Evolutionary conservation across 2,888 invertebrate species (phyloP).

Genomic region (Drosophila setosimentum): DNA sequence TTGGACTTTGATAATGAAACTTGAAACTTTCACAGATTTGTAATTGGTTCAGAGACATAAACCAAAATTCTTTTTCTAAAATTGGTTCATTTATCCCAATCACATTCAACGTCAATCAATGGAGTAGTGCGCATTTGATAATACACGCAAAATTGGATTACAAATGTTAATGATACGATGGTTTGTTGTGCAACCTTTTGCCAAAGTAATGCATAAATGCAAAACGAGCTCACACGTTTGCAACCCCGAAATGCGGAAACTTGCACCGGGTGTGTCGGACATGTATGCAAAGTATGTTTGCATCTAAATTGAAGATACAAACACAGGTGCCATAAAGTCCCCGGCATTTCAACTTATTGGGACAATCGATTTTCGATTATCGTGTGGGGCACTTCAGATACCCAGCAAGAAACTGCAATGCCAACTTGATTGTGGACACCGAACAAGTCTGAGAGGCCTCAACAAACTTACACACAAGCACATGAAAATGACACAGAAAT

Average conservation of each 20-base stretch:
- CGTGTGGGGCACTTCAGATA: conserved; percentile 16
- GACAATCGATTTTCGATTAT: conserved; percentile 72
- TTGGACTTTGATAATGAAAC: conserved; percentile 29
- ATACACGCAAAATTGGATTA: neutral
- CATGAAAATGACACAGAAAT: conserved; percentile 40
- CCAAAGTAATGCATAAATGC: conserved; percentile 31
- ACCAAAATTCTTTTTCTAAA: neutral
- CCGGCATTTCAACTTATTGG: conserved; percentile 49
- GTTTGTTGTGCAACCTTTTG: neutral
- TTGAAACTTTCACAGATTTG: conserved; percentile 5
- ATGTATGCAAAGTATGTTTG: conserved; percentile 50
- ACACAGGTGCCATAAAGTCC: conserved; percentile 22
- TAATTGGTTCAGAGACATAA: neutral
- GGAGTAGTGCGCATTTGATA: neutral
- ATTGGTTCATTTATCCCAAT: neutral
- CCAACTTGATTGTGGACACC: conserved; percentile 41
- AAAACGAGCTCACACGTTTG: conserved; percentile 52
- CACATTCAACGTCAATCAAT: neutral
- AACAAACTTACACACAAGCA: conserved; percentile 19
- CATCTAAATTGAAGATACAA: conserved; percentile 41
- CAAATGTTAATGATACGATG: neutral
- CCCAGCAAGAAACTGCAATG: conserved; percentile 39
- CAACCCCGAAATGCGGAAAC: conserved; percentile 33
- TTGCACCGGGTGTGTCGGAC: conserved; percentile 45
- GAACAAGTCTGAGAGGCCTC: conserved; percentile 20